Evolutionary conservation across 1,140 invertebrate genomes (phyloP).

Genomic region (Heterodera schachtii): DNA sequence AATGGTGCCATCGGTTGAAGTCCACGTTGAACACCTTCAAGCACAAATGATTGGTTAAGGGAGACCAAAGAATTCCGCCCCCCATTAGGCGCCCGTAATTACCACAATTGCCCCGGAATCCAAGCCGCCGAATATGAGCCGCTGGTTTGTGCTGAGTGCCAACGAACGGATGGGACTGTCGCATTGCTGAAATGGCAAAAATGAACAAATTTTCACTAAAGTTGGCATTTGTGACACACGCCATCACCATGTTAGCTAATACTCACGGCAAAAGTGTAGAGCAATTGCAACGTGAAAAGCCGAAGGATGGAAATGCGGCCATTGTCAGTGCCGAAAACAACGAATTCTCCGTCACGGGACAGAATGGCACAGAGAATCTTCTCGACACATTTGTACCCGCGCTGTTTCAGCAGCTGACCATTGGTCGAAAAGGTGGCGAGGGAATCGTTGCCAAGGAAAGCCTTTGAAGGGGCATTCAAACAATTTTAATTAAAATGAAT

Average conservation of each 20-base stretch:
- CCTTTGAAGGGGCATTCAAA: not conserved
- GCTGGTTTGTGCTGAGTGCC: constrained; percentile 68
- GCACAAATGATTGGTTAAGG: not conserved
- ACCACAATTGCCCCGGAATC: constrained; percentile 95
- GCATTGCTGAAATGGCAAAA: constrained; percentile 61
- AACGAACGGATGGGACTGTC: constrained; percentile 59
- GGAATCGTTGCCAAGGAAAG: constrained; percentile 76
- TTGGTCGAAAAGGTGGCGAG: constrained; percentile 78
- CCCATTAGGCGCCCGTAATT: constrained; percentile 72
- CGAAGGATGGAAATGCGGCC: constrained; percentile 97
- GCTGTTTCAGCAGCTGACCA: constrained; percentile 79
- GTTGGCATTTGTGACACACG: not conserved
- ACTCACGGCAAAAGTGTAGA: constrained; percentile 86
- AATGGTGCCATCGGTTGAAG: constrained; percentile 95
- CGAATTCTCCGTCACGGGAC: constrained; percentile 94
- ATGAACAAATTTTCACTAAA: no score
- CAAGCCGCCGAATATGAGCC: constrained; percentile 91
- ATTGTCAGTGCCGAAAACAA: constrained; percentile 88
- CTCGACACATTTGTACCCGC: constrained; percentile 35
- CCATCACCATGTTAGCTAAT: not conserved
- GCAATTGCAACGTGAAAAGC: constrained; percentile 89
- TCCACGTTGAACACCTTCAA: constrained; percentile 74
- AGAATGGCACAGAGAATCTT: constrained; percentile 81
- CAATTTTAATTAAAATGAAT: not conserved
- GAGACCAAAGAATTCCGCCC: not conserved